phyloP scores from a whole-genome alignment of 1,140 invertebrate genomes.

The Asbolus verrucosus region DNA sequence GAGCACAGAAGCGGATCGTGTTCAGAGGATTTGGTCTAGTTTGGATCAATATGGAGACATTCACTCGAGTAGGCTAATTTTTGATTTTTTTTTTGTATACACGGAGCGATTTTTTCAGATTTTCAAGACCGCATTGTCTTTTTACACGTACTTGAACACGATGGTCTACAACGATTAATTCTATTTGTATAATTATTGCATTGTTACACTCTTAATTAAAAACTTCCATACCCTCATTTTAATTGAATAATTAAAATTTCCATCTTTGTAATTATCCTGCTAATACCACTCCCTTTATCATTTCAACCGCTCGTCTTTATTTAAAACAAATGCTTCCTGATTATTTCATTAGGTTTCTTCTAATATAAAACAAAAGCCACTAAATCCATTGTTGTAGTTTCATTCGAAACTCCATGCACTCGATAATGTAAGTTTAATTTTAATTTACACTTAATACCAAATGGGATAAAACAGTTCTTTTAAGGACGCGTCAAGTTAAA shows the following conservation, averaged over 20 bases:
- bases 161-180: conserved; percentile 6
- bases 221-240: no score
- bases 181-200: no score
- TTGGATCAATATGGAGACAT: conserved; percentile 28
- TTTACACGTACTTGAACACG: conserved; percentile 11
- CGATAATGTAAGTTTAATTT: neutral
- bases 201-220: no score
- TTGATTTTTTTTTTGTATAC: neutral
- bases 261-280: conserved; percentile 15
- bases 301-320: neutral
- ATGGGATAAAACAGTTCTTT: neutral
- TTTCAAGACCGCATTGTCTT: conserved; percentile 13
- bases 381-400: neutral
- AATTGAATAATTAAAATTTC: conserved; percentile 19
- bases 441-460: neutral
- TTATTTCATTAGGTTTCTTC: neutral
- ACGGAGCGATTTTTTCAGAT: neutral
- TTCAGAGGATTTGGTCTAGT: conserved; percentile 7
- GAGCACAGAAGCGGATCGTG: neutral
- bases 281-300: conserved; percentile 13
- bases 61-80: conserved; percentile 6
- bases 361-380: neutral
- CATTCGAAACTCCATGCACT: neutral
- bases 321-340: conserved; percentile 6
- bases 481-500: neutral